These are phyloP conservation scores for Dolichopus griseipennis DNA, from an alignment of 2,888 invertebrate genomes.

Conservation along the genomic window DNA sequence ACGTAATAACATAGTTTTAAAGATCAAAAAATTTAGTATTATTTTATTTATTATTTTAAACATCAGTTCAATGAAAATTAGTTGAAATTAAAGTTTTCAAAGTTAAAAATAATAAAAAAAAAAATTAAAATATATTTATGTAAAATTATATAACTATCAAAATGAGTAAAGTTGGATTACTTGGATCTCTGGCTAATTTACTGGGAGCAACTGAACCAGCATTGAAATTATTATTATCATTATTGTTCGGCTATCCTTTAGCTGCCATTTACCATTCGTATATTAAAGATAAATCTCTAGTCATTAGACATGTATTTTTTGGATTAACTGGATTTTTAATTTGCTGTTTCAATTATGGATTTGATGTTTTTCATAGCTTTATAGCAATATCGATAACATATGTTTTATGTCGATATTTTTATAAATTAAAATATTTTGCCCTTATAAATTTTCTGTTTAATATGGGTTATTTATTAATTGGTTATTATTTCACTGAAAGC, in stretches of 20 bases:
- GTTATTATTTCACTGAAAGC: constrained; percentile 72
- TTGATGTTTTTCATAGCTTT: constrained; percentile 64
- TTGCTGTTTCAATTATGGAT: constrained; percentile 79
- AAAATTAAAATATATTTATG: too few relatives aligned
- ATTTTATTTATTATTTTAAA: too few relatives aligned
- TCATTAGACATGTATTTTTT: constrained; percentile 65
- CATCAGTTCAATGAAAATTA: too few relatives aligned
- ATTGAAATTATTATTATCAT: constrained; percentile 54
- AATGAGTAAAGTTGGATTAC: constrained; percentile 14
- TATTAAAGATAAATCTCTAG: constrained; percentile 46
- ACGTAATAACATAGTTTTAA: too few relatives aligned
- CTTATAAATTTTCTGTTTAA: constrained; percentile 69
- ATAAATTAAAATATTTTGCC: constrained; percentile 45
- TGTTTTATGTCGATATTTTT: constrained; percentile 51
- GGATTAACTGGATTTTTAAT: constrained; percentile 60
- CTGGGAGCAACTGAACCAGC: constrained; percentile 58
- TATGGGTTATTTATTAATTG: constrained; percentile 66
- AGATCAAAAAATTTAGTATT: too few relatives aligned
- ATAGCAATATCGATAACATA: constrained; percentile 65
- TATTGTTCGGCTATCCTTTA: constrained; percentile 61
- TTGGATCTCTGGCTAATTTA: constrained; percentile 39
- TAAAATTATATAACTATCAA: too few relatives aligned
- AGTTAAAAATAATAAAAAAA: too few relatives aligned
- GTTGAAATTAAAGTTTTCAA: too few relatives aligned
- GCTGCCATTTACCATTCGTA: constrained; percentile 55